Evolutionary conservation across 64 coral and sea anemone genomes (phyloP).

Genomic region (Pocillopora damicornis): DNA sequence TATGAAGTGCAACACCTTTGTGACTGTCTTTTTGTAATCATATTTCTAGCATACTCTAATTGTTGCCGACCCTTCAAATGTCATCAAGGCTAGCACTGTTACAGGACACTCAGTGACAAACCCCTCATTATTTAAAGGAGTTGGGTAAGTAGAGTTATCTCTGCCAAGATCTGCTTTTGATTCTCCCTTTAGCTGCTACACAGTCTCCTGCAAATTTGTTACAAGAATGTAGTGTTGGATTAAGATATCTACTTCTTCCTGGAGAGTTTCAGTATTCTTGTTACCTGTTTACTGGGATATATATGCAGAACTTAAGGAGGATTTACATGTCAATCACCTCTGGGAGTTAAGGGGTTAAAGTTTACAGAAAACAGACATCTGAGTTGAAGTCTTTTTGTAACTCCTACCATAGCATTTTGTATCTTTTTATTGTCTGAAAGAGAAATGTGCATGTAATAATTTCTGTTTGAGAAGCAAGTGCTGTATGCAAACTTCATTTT

Average conservation of each 20-base stretch:
- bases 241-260: too few relatives aligned
- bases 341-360: too few relatives aligned
- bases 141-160: constrained; percentile 64
- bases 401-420: too few relatives aligned
- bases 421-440: too few relatives aligned
- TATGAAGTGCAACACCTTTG: neutral
- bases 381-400: too few relatives aligned
- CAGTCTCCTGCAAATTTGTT: too few relatives aligned
- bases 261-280: too few relatives aligned
- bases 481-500: neutral
- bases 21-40: neutral
- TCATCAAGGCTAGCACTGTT: constrained; percentile 75
- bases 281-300: too few relatives aligned
- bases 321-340: too few relatives aligned
- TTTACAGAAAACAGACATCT: too few relatives aligned
- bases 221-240: too few relatives aligned
- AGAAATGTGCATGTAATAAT: neutral
- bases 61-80: constrained; percentile 79
- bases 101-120: constrained; percentile 63
- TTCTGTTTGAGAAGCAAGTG: neutral
- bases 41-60: constrained; percentile 81
- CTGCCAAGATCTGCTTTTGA: neutral
- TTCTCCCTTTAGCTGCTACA: neutral
- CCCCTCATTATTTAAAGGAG: constrained; percentile 86
- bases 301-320: too few relatives aligned